Evolutionary conservation across 1,140 invertebrate genomes (phyloP), one percentile per base, ranked within the genome.

Genomic region (Harpegnathos saltator): DNA sequence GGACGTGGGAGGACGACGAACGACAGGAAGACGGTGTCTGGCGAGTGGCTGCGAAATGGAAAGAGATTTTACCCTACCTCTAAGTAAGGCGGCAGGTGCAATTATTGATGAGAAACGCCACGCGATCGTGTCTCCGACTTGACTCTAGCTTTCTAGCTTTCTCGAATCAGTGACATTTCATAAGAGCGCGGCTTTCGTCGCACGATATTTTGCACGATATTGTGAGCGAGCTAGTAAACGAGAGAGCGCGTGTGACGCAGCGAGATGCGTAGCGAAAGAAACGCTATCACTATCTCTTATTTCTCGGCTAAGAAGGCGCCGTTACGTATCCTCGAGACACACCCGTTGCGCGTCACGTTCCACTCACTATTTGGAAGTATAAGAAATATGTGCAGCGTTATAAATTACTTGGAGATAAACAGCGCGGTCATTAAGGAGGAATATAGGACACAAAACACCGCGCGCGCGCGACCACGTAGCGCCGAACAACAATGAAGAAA

Each of bases 401-500:
- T 80, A 59, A 80, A 80, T 80, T 71, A 80, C 19, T 38, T 7
- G 22, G 24, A 80, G 33, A 80, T 71, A 80, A 80, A 80, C 59
- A 58, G 65, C 54, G 15, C n/a, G 24, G 52, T 80, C 65, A 80
- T 80, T 80, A 80, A 80, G 69, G 71, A 80, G 52, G 24, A 71
- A 69, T 80, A 80, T 69, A 59, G 65, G 54, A 29, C 50, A 69
- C 33, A 58, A 69, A 78, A 78, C 52, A 52, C 54, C 33, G 58
- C n/a, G n/a, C n/a, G n/a, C n/a, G n/a, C n/a, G n/a, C 50, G 14
- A 44, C 44, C 62, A 14, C 72, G 24, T 17, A 58, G 63, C 65
- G 12, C 19, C 15, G 29, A 38, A 24, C 71, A 78, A 85, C 85
- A 87, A 86, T 62, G 85, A 77, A 59, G 71, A 85, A 87, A 88